Percentiles rank a stretch among this genome's conserved stretches.
Conservation (phyloP, 2,888 invertebrate genomes). For the Tryphoninae sp. region DNA sequence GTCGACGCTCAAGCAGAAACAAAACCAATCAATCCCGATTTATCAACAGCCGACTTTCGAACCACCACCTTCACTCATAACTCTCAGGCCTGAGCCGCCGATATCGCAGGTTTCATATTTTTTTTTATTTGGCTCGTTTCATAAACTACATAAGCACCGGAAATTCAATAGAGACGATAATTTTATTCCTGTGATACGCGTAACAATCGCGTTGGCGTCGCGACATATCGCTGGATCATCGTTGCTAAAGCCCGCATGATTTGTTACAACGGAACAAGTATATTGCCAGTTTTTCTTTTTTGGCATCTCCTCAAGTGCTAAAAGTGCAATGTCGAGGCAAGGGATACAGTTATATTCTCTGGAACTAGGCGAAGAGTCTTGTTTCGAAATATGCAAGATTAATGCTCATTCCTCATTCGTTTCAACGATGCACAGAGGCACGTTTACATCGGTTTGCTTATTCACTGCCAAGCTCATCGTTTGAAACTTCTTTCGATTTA, state of each 20-base stretch:
- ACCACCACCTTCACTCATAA: constrained; percentile 87
- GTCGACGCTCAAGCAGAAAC: constrained; percentile 66
- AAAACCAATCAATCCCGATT: constrained; percentile 61
- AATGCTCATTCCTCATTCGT: constrained; percentile 26
- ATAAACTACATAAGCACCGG: not conserved
- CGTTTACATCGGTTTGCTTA: constrained; percentile 17
- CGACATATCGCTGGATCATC: constrained; percentile 36
- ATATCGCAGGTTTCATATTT: constrained; percentile 84
- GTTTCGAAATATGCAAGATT: constrained; percentile 42
- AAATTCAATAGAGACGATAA: not conserved
- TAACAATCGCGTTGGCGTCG: constrained; percentile 5
- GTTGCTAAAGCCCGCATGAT: constrained; percentile 27
- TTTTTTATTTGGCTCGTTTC: not conserved
- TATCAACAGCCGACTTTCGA: constrained; percentile 77
- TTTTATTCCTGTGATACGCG: not conserved
- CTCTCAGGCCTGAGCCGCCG: constrained; percentile 88
- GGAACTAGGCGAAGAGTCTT: constrained; percentile 31
- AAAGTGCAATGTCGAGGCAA: constrained; percentile 1
- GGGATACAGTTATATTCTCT: constrained; percentile 27
- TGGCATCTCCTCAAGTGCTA: constrained; percentile 4
- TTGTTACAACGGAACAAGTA: constrained; percentile 15
- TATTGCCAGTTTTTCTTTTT: not conserved
- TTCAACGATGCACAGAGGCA: constrained; percentile 27
- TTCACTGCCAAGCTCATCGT: constrained; percentile 34
- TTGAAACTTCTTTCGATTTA: constrained; percentile 37